phyloP scores from a whole-genome alignment of 2,797 vertebrate species.

The Otolemur crassicaudatus region DNA sequence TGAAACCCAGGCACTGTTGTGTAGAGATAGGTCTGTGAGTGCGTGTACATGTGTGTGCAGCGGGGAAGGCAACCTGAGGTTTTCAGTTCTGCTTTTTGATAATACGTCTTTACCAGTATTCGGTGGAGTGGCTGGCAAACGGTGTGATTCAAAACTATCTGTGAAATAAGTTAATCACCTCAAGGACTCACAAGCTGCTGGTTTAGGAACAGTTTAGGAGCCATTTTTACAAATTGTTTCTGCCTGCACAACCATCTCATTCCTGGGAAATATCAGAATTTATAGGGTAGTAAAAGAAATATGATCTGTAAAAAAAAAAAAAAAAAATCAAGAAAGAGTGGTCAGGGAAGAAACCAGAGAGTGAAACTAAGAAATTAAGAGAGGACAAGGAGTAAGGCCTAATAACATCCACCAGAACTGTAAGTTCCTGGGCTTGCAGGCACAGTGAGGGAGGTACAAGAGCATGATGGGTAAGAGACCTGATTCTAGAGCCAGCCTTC shows the following conservation, averaged over 20 bases:
- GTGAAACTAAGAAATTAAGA: background rate
- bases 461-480: background rate
- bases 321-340: background rate
- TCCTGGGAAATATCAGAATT: slow-evolving; percentile 17
- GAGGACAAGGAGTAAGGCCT: background rate
- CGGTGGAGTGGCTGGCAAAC: background rate
- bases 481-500: background rate
- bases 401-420: no score
- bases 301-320: background rate
- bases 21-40: background rate
- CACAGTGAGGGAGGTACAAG: background rate
- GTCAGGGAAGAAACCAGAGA: background rate
- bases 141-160: background rate
- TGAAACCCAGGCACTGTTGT: background rate
- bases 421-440: background rate
- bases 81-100: slow-evolving; percentile 23
- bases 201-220: background rate
- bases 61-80: background rate
- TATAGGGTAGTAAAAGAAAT: background rate
- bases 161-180: slow-evolving; percentile 21
- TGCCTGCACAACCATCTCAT: background rate
- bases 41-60: background rate
- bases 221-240: background rate
- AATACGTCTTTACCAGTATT: background rate
- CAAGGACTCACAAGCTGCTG: background rate